phyloP scores from a whole-genome alignment of 2,888 invertebrate species.

The Papilio protenor region DNA sequence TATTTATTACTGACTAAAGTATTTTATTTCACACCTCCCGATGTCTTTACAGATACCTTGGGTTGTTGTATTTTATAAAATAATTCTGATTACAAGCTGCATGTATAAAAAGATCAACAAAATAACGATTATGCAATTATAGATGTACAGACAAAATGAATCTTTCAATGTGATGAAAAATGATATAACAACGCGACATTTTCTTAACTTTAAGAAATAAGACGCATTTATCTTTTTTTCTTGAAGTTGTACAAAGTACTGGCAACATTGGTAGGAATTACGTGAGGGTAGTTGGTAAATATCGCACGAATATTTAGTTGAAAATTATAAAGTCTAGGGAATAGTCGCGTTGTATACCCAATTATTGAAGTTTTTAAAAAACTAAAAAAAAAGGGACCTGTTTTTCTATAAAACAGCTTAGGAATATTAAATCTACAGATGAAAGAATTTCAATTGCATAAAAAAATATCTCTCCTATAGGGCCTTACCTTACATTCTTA shows the following conservation, averaged over 20 bases:
- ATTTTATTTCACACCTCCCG: conserved; percentile 78
- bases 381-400: conserved; percentile 47
- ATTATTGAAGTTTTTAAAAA: conserved; percentile 43
- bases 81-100: conserved; percentile 80
- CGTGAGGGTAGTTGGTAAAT: not conserved
- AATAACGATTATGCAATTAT: conserved; percentile 79
- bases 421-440: conserved; percentile 60
- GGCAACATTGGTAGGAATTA: not conserved
- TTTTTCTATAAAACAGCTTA: conserved; percentile 62
- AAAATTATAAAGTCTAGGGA: not conserved
- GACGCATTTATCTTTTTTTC: not conserved
- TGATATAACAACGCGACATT: not conserved
- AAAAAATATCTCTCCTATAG: conserved; percentile 83
- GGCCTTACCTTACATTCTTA: conserved; percentile 83
- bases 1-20: conserved; percentile 69
- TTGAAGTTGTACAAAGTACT: not conserved
- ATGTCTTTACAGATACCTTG: conserved; percentile 77
- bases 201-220: not conserved
- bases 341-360: conserved; percentile 10
- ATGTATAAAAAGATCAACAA: conserved; percentile 77
- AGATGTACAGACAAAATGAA: conserved; percentile 61
- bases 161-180: not conserved
- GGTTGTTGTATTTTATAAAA: conserved; percentile 62
- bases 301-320: no score
- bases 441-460: conserved; percentile 81